Base-by-base conservation (phyloP, 2,888 invertebrate species). In the Coelogynopora nodosa region DNA sequence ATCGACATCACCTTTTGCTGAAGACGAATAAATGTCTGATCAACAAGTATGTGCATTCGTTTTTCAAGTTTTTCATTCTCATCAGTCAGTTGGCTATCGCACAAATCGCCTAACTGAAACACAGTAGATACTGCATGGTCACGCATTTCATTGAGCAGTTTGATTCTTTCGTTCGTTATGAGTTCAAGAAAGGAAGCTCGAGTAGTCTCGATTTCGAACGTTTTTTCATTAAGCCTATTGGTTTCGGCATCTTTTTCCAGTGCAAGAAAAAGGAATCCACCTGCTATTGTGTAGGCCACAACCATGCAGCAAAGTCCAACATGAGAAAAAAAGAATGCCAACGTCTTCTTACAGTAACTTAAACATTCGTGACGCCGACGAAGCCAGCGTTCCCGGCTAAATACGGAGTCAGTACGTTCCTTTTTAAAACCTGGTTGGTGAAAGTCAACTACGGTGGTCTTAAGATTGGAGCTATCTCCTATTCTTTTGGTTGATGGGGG, bases 241-340 rank as follows among this genome's bases (percentile, higher is more conserved):
- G 23, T 28, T 29, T 86, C 87, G n/a, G 49, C 30, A 2, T 86
- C 27, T 26, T 67, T 49, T 86, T 86, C 87, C 0, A 86, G 28
- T 0, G 30, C 30, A 26, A 30, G 83, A 31, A 86, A 86, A 13
- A 86, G 23, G 26, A 83, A 86, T 67, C 87, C 87, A 0, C 87
- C 87, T 0, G 83, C 30, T 1, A 86, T 13, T 23, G 85, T 86
- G 85, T 86, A 86, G 2, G 84, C 87, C 0, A 86, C 84, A 23
- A 86, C 87, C 28, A 86, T 85, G 28, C 85, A 83, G 28, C 67
- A 49, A 10, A 86, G 67, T 26, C 87, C 87, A 80, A 86, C 85
- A 86, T 86, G 87, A 0, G 87, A 86, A 27, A 86, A 85, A 18
- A 86, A 86, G 74, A 86, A 86, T 10, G 82, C 83, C n/a, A 86